Base-by-base conservation (phyloP, 2,888 invertebrate genomes). In the Spilosoma lubricipeda region DNA sequence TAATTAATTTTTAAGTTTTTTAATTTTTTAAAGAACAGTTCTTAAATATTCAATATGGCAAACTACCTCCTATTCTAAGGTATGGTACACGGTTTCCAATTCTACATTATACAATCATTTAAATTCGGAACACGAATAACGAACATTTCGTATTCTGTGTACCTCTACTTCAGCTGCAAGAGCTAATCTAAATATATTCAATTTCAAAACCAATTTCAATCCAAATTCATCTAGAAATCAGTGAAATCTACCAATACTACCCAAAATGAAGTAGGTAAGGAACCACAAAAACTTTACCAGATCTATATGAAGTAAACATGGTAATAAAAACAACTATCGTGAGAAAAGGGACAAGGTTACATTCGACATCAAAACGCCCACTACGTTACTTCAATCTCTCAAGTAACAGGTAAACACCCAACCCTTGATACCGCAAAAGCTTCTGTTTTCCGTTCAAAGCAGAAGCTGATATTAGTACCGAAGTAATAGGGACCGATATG, bases 341-440 rank as follows among this genome's bases (percentile, higher is more conserved):
- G 18, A 33, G 15, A 69, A 39, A 56, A 56, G 39, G 56, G 23
- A 69, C 15, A 69, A 69, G 36, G 56, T 56, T 39, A 69, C n/a
- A 39, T 36, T 69, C 23, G 56, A 69, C 56, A 69, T 69, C 56
- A 69, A 52, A 56, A 69, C 52, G 48, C 42, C 65, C 64, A 63
- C 30, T 20, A 63, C 15, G 30, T 15, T 64, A 30, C 20, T 65
- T 33, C 30, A 45, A 64, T 52, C 48, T 48, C 33, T 36, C 65
- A 33, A 63, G 20, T 63, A 48, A 39, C 69, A 36, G 69, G 56
- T 69, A 69, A 56, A 69, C 56, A 68, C 7, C 18, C 56, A 56
- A 72, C 59, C 72, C 56, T 48, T 72, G n/a, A n/a, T 42, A 67
- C 30, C 67, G 30, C 56, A 72, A 70, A 70, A 56, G 71, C 66